Evolutionary conservation across 2,797 vertebrate species (phyloP).

Genomic region (Eleutherodactylus coqui): DNA sequence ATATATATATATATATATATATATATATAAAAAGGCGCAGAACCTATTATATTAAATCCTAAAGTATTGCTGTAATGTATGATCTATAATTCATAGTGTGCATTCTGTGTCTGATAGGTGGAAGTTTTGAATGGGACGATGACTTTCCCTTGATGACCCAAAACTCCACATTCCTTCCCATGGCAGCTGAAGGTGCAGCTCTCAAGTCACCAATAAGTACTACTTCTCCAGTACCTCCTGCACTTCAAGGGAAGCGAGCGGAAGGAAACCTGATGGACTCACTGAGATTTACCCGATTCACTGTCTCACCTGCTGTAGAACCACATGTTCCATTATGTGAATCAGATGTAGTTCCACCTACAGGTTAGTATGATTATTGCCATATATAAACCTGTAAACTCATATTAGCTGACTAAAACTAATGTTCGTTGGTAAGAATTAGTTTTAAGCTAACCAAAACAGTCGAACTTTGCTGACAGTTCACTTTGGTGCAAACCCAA

Average conservation of each 20-base stretch:
- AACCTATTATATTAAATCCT: background rate
- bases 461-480: no score
- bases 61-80: background rate
- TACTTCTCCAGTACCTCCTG: conserved; percentile 65
- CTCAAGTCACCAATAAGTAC: conserved; percentile 55
- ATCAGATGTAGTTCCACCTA: conserved; percentile 59
- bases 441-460: no score
- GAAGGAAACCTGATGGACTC: conserved; percentile 71
- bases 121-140: conserved; percentile 87
- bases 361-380: conserved; percentile 52
- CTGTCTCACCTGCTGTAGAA: conserved; percentile 90
- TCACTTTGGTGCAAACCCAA: no score
- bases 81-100: background rate
- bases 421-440: background rate
- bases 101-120: conserved; percentile 72
- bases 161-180: conserved; percentile 65
- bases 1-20: no score
- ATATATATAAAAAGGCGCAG: no score
- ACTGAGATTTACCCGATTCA: conserved; percentile 88
- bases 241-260: conserved; percentile 70
- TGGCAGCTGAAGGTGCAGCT: conserved; percentile 62
- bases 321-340: conserved; percentile 70
- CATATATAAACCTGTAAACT: background rate
- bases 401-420: background rate
- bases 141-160: conserved; percentile 75